These are phyloP conservation scores for Pachliopta kotzebuea DNA, from an alignment of 2,888 invertebrate species.

Conservation along the genomic window DNA sequence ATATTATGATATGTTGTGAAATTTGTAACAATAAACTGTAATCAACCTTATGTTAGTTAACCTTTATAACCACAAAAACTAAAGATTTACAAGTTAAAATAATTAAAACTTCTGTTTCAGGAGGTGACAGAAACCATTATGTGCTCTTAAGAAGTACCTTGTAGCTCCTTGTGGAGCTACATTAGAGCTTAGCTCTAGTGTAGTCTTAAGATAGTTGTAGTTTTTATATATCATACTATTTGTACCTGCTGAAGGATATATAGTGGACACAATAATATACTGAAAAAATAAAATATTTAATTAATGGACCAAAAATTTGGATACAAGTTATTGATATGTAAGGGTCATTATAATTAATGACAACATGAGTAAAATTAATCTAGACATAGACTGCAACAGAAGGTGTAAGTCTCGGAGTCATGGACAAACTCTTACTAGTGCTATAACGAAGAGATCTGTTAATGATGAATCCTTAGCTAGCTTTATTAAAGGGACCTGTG, in stretches of 20 bases:
- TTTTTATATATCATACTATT: constrained; percentile 31
- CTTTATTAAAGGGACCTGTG: constrained; percentile 80
- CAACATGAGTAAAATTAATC: constrained; percentile 62
- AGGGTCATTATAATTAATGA: not conserved
- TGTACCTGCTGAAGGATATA: constrained; percentile 30
- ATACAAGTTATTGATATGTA: constrained; percentile 1
- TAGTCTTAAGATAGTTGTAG: constrained; percentile 33
- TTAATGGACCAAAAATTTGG: constrained; percentile 16
- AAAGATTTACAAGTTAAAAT: not conserved
- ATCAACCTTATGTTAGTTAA: too few species aligned
- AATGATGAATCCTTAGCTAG: constrained; percentile 80
- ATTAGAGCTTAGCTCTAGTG: constrained; percentile 45
- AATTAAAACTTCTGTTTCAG: constrained; percentile 51
- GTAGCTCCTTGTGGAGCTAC: constrained; percentile 59
- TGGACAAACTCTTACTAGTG: constrained; percentile 81
- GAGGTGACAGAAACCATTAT: constrained; percentile 54
- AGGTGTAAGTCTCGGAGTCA: constrained; percentile 80
- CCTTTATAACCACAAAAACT: too few species aligned
- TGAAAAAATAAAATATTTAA: not conserved
- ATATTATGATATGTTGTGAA: not conserved
- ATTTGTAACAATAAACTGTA: not conserved
- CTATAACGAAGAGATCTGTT: constrained; percentile 83
- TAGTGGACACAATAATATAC: constrained; percentile 10
- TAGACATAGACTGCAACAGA: constrained; percentile 79
- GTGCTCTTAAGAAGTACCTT: constrained; percentile 49